A percentile compares a stretch with the other conserved stretches of the same genome.
These are phyloP conservation scores for Papilio demoleus DNA, from an alignment of 2,888 invertebrate species.

Conservation along the genomic window DNA sequence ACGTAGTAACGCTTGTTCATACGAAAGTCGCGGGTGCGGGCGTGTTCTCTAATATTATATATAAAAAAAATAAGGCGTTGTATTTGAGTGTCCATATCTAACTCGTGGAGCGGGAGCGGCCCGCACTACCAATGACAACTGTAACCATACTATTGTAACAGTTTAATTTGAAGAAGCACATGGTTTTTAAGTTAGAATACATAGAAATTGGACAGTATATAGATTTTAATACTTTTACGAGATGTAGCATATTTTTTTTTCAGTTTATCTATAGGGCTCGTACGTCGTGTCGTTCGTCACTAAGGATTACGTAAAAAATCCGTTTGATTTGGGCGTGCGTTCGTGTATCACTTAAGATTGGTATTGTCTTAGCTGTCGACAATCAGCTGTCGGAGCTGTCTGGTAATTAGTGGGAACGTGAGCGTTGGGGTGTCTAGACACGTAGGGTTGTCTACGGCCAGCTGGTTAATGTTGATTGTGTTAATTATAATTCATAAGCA, in stretches of 20 bases:
- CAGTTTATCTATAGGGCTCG: not conserved
- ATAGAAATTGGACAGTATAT: no score
- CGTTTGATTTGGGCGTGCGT: conserved; percentile 30
- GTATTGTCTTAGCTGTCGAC: conserved; percentile 34
- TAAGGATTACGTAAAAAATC: conserved; percentile 4
- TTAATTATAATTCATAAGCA: conserved; percentile 1
- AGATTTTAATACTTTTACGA: no score
- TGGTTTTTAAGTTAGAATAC: no score
- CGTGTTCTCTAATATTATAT: no score
- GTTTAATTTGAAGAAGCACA: no score
- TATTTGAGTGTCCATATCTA: no score
- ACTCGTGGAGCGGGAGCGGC: no score
- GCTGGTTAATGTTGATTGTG: not conserved
- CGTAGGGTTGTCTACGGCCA: conserved; percentile 13
- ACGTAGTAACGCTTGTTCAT: no score
- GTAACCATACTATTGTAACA: no score
- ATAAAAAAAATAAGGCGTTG: no score
- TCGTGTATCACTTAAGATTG: conserved; percentile 34
- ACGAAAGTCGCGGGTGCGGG: no score
- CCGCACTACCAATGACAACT: no score
- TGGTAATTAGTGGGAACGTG: conserved; percentile 31
- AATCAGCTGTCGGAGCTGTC: conserved; percentile 37
- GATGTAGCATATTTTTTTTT: not conserved
- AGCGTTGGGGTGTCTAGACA: conserved; percentile 36
- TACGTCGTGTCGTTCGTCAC: not conserved